phyloP scores from a whole-genome alignment of 2,113 vertebrate species.

The Laterallus jamaicensis region DNA sequence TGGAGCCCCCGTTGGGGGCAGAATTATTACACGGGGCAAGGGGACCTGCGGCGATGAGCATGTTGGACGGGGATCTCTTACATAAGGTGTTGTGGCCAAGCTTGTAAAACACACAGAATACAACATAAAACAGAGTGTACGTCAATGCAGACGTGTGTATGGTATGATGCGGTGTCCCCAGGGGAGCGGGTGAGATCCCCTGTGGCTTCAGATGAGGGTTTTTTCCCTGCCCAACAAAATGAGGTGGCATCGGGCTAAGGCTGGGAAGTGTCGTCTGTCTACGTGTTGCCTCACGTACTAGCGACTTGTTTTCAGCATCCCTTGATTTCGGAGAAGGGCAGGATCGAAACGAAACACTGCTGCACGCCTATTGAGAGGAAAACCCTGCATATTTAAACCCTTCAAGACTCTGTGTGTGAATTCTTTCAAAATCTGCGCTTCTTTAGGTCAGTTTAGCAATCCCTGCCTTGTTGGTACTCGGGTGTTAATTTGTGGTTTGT shows the following conservation, averaged over 20 bases:
- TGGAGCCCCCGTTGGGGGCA: not conserved
- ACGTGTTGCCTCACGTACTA: not conserved
- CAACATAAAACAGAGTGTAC: conserved; percentile 39
- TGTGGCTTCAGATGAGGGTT: conserved; percentile 6
- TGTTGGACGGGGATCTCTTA: conserved; percentile 67
- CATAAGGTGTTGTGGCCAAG: conserved; percentile 69
- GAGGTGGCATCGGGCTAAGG: not conserved
- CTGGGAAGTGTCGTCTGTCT: conserved; percentile 6
- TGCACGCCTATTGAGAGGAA: not conserved
- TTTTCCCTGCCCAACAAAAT: not conserved
- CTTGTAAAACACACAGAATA: conserved; percentile 54
- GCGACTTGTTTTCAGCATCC: conserved; percentile 6
- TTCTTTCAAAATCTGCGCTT: not conserved
- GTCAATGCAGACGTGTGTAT: conserved; percentile 64
- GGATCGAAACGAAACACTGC: not conserved
- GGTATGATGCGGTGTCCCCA: conserved; percentile 23
- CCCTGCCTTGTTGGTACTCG: not conserved
- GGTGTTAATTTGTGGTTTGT: not conserved
- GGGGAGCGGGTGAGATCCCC: not conserved
- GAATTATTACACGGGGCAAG: not conserved
- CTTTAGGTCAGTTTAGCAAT: not conserved
- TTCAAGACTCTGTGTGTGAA: not conserved
- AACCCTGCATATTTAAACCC: not conserved
- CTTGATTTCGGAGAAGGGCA: not conserved
- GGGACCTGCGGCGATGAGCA: not conserved